phyloP scores from a whole-genome alignment of 2,888 invertebrate genomes.

The Calliopum simillimum region DNA sequence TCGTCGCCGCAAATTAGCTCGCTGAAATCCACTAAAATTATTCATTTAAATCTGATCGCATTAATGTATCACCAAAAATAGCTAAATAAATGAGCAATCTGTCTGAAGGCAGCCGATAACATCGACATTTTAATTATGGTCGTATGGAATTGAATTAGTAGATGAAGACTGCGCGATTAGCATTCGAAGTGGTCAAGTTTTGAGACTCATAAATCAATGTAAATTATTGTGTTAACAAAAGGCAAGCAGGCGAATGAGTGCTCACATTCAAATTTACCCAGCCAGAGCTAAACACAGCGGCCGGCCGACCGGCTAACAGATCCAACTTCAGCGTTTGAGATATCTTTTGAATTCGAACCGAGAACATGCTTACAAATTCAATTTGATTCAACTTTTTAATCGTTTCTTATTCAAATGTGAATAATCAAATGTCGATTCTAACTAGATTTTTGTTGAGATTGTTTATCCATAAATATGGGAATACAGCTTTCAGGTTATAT shows the following conservation, averaged over 20 bases:
- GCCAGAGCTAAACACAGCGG: slow-evolving; percentile 5
- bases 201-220: slow-evolving; percentile 61
- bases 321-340: slow-evolving; percentile 3
- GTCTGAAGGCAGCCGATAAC: slow-evolving; percentile 60
- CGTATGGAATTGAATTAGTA: slow-evolving; percentile 44
- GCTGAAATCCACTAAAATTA: not conserved
- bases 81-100: slow-evolving; percentile 61
- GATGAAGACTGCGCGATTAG: slow-evolving; percentile 46
- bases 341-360: slow-evolving; percentile 31
- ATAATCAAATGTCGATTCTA: slow-evolving; percentile 30
- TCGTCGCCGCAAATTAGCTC: not conserved
- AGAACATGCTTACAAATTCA: slow-evolving; percentile 40
- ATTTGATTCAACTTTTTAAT: slow-evolving; percentile 37
- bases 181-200: slow-evolving; percentile 32
- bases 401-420: slow-evolving; percentile 31
- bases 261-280: slow-evolving; percentile 17
- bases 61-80: slow-evolving; percentile 46
- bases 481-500: not conserved
- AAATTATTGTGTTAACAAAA: slow-evolving; percentile 64
- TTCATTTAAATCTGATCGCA: slow-evolving; percentile 11
- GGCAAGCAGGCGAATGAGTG: slow-evolving; percentile 46
- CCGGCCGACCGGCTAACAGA: not conserved
- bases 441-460: slow-evolving; percentile 20
- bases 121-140: slow-evolving; percentile 63
- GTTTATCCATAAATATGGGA: not conserved